phyloP scores from a whole-genome alignment of 2,113 vertebrate species.

The Bujurquina vittata region DNA sequence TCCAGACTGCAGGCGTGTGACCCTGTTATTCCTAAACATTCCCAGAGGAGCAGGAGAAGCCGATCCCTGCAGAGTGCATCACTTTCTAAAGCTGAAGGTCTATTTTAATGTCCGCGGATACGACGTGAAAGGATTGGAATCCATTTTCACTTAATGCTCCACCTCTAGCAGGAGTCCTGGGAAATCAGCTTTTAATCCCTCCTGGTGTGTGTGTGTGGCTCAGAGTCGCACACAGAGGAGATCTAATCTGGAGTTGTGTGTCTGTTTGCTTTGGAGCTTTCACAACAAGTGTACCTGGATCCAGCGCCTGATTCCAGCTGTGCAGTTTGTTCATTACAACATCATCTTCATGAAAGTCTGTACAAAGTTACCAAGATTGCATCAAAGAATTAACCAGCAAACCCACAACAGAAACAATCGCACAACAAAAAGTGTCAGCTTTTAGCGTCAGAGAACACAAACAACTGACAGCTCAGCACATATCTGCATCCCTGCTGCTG shows the following conservation, averaged over 20 bases:
- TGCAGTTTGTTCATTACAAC: background rate
- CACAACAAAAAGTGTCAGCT: background rate
- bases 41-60: background rate
- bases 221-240: slow-evolving; percentile 44
- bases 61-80: background rate
- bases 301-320: background rate
- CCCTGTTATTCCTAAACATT: background rate
- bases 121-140: slow-evolving; percentile 58
- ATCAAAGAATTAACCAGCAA: no score
- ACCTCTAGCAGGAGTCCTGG: slow-evolving; percentile 64
- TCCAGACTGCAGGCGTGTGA: background rate
- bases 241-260: slow-evolving; percentile 57
- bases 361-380: no score
- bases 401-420: background rate
- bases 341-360: background rate
- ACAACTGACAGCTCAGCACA: background rate
- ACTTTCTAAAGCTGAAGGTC: slow-evolving; percentile 10
- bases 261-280: slow-evolving; percentile 34
- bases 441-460: background rate
- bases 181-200: slow-evolving; percentile 73
- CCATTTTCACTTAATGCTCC: slow-evolving; percentile 60
- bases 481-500: no score
- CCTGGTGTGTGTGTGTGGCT: slow-evolving; percentile 37
- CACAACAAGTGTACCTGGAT: background rate
- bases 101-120: slow-evolving; percentile 36